These are phyloP conservation scores for Periplaneta americana DNA, from an alignment of 1,140 invertebrate genomes.

Conservation along the genomic window DNA sequence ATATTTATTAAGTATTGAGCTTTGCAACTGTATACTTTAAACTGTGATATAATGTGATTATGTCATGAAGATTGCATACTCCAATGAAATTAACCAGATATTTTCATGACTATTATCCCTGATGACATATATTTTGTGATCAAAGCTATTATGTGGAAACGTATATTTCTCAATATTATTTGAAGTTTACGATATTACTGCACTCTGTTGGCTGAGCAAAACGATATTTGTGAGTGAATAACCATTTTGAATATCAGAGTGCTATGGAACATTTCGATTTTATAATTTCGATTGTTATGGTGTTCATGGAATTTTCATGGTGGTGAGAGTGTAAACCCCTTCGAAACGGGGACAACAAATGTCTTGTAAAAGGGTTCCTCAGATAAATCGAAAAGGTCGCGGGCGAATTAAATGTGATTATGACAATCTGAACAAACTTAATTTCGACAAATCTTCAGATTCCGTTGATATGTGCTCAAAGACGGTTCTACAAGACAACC, in stretches of 20 bases:
- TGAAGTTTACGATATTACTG: too few species aligned
- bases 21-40: too few species aligned
- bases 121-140: too few species aligned
- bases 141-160: too few species aligned
- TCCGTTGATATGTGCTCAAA: background rate
- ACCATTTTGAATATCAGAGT: background rate
- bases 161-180: too few species aligned
- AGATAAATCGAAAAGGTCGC: conserved; percentile 17
- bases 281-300: background rate
- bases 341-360: conserved; percentile 26
- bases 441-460: background rate
- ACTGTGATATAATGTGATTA: too few species aligned
- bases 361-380: conserved; percentile 29
- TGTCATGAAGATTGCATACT: too few species aligned
- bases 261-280: background rate
- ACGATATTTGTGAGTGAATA: too few species aligned
- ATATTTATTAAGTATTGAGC: too few species aligned
- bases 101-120: too few species aligned
- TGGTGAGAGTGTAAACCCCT: conserved; percentile 6
- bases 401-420: conserved; percentile 26
- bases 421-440: background rate
- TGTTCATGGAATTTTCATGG: conserved; percentile 4
- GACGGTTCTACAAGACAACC: background rate
- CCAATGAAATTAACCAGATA: too few species aligned
- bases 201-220: too few species aligned